Base-by-base conservation (phyloP, 2,797 vertebrate genomes). In the Antrozous pallidus region DNA sequence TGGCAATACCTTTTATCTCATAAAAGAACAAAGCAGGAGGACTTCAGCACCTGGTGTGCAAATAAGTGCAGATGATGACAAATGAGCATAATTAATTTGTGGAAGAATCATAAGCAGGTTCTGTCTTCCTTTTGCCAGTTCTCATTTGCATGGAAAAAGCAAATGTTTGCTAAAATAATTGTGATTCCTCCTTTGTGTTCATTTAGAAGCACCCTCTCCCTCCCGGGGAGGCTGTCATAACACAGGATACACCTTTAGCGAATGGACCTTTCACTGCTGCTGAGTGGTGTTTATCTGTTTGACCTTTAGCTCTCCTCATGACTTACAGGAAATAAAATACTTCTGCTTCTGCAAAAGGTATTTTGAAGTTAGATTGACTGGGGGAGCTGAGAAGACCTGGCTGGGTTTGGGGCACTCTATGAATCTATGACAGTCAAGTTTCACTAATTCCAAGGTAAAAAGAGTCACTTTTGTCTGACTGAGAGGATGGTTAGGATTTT, bases 121-220 rank as follows among this genome's bases (percentile, higher is more conserved):
- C 18, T 82, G 28, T 73, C 12, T 90, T 95, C 31, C 45, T 85
- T 89, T 70, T 40, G 80, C n/a, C 36, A 6, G 6, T 78, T 75
- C 10, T 91, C 58, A 42, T 78, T 88, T 78, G 77, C 56, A 73
- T 33, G 75, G 28, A 56, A 42, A 90, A 88, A 73, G 56, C 49
- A 49, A 42, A 63, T 70, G 70, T 80, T 18, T 75, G 54, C 70
- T 56, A 58, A 87, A 31, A 33, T 75, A 33, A 56, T 40, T 33
- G 14, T 24, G 45, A 31, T 81, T 61, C 6, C 33, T 71, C 17
- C 6, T 88, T 63, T 33, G n/a, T 28, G 67, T 56, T 17, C 6
- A 40, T 77, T 87, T 65, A 4, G 45, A 88, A 82, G 40, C 6
- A 24, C 18, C 5, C 17, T 70, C 61, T 49, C 22, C 2, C n/a